These are phyloP conservation scores for Oreocharis arfaki DNA, from an alignment of 2,113 vertebrate genomes.

Conservation along the genomic window DNA sequence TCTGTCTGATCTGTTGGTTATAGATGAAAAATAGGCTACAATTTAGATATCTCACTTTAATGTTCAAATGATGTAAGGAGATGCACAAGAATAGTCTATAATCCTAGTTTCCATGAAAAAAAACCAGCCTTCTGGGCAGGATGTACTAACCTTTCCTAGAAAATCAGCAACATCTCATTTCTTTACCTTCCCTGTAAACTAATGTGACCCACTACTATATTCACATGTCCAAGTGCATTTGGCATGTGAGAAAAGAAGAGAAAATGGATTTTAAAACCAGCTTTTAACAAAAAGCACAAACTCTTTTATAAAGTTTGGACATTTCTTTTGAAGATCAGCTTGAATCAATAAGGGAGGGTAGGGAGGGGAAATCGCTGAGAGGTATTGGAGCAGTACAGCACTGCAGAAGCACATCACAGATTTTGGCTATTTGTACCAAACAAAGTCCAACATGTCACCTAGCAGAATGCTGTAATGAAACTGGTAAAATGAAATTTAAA, in stretches of 20 bases:
- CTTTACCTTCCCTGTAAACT: background rate
- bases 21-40: constrained; percentile 12
- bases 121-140: background rate
- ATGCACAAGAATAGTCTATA: background rate
- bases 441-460: background rate
- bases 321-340: background rate
- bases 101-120: background rate
- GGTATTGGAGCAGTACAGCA: background rate
- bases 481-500: constrained; percentile 30
- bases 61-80: background rate
- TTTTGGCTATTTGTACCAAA: constrained; percentile 8
- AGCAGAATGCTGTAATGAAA: constrained; percentile 12
- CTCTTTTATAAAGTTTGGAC: background rate
- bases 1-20: constrained; percentile 31
- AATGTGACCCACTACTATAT: background rate
- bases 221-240: background rate
- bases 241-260: background rate
- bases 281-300: background rate
- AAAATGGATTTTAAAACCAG: background rate
- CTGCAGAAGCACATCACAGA: background rate
- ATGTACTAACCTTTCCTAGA: background rate
- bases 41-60: constrained; percentile 39
- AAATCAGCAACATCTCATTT: background rate
- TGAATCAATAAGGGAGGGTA: background rate
- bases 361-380: background rate